Evolutionary conservation across 2,113 vertebrate species (phyloP).

Genomic region (Thryonomys swinderianus): DNA sequence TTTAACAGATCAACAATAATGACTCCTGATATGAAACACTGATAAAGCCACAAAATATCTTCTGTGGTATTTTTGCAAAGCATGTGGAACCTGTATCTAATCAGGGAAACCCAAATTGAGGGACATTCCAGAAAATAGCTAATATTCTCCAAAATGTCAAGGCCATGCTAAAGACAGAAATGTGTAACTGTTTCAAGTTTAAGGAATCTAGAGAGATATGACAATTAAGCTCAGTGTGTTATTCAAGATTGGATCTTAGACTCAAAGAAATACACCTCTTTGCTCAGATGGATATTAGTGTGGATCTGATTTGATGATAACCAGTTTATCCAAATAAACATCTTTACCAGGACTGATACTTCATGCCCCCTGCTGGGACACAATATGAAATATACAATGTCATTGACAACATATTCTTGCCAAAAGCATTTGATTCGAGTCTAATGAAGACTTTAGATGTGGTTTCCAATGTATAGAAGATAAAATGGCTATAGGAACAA

Average conservation of each 20-base stretch:
- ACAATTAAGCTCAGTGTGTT: not conserved
- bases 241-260: not conserved
- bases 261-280: conserved; percentile 9
- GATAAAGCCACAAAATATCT: not conserved
- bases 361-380: not conserved
- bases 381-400: not conserved
- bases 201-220: not conserved
- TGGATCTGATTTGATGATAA: not conserved
- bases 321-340: conserved; percentile 10
- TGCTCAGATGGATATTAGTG: not conserved
- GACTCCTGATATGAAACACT: not conserved
- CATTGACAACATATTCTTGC: not conserved
- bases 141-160: not conserved
- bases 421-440: not conserved
- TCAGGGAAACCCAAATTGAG: not conserved
- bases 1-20: not conserved
- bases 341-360: not conserved
- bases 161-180: not conserved
- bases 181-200: conserved; percentile 5
- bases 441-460: not conserved
- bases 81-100: not conserved
- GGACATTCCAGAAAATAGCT: not conserved
- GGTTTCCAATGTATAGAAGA: conserved; percentile 26
- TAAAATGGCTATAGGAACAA: not conserved
- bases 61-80: not conserved